phyloP scores from a whole-genome alignment of 2,888 invertebrate species.

The Nephrotoma appendiculata region DNA sequence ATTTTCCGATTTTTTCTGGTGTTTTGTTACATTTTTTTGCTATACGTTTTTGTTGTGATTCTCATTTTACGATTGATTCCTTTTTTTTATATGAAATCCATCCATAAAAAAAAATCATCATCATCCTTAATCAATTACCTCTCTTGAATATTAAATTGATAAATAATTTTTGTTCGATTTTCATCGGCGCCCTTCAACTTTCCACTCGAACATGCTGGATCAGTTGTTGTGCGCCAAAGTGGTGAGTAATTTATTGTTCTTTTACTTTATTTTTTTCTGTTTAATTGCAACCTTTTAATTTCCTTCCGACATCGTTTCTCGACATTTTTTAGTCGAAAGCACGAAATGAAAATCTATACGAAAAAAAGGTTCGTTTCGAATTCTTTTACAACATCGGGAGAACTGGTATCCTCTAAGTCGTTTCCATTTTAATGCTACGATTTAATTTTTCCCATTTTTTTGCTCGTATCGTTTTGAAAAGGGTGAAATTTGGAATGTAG shows the following conservation, averaged over 20 bases:
- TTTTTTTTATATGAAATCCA: background rate
- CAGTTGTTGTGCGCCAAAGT: background rate
- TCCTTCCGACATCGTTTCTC: background rate
- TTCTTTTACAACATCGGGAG: background rate
- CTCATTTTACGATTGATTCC: background rate
- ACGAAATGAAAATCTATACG: background rate
- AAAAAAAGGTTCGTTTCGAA: background rate
- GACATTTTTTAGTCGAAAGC: background rate
- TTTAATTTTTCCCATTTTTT: background rate
- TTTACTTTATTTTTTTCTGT: background rate
- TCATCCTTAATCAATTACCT: background rate
- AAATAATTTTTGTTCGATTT: background rate
- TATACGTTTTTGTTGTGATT: background rate
- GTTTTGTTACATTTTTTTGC: background rate
- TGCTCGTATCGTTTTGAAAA: background rate
- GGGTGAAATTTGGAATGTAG: background rate
- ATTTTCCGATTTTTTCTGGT: background rate
- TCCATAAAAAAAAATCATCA: background rate
- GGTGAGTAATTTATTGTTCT: background rate
- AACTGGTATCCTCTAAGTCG: background rate
- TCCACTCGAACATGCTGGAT: background rate
- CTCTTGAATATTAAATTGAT: background rate
- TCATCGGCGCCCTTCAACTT: background rate
- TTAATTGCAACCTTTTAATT: background rate
- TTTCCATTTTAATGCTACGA: background rate